These are phyloP conservation scores for Andrena praecox DNA, from an alignment of 2,888 invertebrate genomes.

Conservation along the genomic window DNA sequence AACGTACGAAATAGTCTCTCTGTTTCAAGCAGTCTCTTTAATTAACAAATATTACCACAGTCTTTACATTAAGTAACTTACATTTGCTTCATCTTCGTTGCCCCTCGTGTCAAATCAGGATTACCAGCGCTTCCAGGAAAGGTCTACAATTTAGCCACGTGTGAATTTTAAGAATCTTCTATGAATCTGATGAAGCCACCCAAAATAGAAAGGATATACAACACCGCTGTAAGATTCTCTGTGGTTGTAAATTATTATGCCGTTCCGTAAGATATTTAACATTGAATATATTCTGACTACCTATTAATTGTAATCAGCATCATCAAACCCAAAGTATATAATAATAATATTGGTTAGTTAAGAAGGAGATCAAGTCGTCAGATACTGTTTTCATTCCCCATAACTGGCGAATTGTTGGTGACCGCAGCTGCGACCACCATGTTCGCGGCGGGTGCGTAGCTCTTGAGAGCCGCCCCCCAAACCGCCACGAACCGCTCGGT, in stretches of 20 bases:
- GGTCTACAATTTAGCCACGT: no score
- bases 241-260: not conserved
- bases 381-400: constrained; percentile 28
- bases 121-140: not conserved
- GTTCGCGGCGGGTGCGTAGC: constrained; percentile 84
- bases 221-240: constrained; percentile 6
- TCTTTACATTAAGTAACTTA: not conserved
- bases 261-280: not conserved
- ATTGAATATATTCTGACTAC: constrained; percentile 9
- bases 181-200: not conserved
- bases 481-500: constrained; percentile 84
- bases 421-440: constrained; percentile 42
- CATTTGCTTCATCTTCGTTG: not conserved
- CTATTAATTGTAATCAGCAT: not conserved
- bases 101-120: not conserved
- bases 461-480: constrained; percentile 83
- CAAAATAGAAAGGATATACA: not conserved
- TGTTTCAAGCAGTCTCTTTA: constrained; percentile 9
- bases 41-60: constrained; percentile 12
- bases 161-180: not conserved
- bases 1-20: not conserved
- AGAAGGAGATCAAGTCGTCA: not conserved
- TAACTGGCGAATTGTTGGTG: constrained; percentile 36
- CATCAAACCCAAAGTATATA: not conserved
- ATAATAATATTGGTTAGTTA: not conserved